phyloP scores from a whole-genome alignment of 2,797 vertebrate species.

The Dendrocincla tyrannina region DNA sequence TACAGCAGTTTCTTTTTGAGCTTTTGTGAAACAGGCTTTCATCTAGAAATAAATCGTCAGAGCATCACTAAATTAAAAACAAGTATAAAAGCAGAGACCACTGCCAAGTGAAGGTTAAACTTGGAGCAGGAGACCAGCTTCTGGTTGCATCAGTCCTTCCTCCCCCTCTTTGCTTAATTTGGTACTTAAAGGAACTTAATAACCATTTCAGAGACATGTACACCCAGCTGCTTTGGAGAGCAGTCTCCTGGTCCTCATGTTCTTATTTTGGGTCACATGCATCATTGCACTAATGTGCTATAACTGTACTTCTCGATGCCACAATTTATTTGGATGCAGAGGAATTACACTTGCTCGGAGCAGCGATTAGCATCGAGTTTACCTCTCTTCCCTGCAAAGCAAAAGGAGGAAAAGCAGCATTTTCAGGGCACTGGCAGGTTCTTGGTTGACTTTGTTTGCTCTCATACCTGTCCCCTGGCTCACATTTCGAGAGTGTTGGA shows the following conservation, averaged over 20 bases:
- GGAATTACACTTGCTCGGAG: background rate
- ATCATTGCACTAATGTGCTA: background rate
- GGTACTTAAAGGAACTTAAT: constrained; percentile 30
- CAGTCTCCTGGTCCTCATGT: background rate
- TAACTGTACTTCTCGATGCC: background rate
- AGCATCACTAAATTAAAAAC: constrained; percentile 36
- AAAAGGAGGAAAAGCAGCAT: background rate
- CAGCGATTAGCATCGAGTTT: background rate
- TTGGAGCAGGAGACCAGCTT: constrained; percentile 26
- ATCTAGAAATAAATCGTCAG: constrained; percentile 32
- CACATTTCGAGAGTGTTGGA: background rate
- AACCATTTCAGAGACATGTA: background rate
- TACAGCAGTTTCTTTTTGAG: background rate
- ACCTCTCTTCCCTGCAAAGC: background rate
- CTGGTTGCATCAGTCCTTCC: constrained; percentile 32
- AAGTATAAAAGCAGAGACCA: background rate
- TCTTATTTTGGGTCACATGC: background rate
- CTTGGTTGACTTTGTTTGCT: background rate
- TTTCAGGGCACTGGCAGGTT: background rate
- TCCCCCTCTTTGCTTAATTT: constrained; percentile 51
- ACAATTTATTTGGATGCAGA: background rate
- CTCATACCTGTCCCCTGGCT: background rate
- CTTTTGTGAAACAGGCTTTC: background rate
- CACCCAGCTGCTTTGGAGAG: constrained; percentile 43
- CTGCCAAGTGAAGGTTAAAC: constrained; percentile 36